A percentile compares a stretch with the other conserved stretches of the same genome.
These are phyloP conservation scores for Cichladusa arquata DNA, from an alignment of 2,113 vertebrate species.

Conservation along the genomic window DNA sequence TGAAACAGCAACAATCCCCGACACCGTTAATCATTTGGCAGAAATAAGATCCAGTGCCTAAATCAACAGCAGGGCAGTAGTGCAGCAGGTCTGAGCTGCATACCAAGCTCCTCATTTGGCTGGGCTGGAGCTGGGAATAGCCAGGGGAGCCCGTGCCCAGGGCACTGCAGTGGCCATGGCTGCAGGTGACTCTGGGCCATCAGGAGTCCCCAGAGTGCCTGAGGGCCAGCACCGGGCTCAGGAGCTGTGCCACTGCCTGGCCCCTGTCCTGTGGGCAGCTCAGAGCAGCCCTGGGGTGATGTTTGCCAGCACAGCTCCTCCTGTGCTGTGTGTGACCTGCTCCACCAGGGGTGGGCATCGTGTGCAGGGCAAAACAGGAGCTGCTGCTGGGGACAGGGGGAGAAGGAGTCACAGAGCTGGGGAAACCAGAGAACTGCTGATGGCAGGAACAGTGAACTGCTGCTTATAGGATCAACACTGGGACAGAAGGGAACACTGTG, in stretches of 20 bases:
- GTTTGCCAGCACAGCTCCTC: no score
- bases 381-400: rapidly evolving
- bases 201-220: no score
- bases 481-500: no score
- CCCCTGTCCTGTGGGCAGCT: no score
- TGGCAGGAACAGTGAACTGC: rapidly evolving
- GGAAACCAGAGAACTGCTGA: rapidly evolving
- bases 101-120: not conserved
- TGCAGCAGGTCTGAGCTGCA: not conserved
- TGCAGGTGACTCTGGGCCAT: not conserved
- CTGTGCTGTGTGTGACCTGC: no score
- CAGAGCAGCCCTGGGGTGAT: no score
- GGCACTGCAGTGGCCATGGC: not conserved
- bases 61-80: not conserved
- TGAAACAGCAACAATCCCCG: not conserved
- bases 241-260: no score
- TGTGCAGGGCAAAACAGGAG: rapidly evolving
- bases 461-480: rapidly evolving
- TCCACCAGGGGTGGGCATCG: not conserved
- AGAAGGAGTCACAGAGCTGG: rapidly evolving
- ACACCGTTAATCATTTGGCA: not conserved
- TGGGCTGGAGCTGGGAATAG: not conserved
- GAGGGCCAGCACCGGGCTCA: no score
- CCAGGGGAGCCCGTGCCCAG: not conserved
- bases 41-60: not conserved